Percentiles rank a stretch among this genome's conserved stretches.
Conservation (phyloP, 1,140 invertebrate genomes). For the Magallana angulata region DNA sequence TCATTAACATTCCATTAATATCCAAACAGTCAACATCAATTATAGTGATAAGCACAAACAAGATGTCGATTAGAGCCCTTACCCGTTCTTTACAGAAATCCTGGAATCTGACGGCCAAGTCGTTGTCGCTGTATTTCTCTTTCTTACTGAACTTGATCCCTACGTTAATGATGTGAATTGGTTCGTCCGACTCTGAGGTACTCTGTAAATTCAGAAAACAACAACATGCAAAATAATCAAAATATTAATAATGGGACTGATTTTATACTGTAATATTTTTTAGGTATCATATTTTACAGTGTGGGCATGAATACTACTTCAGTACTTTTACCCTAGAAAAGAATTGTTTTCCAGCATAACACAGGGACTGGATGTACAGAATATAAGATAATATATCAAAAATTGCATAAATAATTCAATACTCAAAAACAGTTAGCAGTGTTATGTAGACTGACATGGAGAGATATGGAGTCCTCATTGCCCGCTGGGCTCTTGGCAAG, state of each 20-base stretch:
- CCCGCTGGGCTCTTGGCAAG: constrained; percentile 49
- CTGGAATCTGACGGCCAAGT: constrained; percentile 88
- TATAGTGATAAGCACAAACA: neutral
- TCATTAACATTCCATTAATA: too few species aligned
- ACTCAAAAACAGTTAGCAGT: too few species aligned
- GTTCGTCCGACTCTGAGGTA: constrained; percentile 83
- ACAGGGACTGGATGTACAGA: too few species aligned
- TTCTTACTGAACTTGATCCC: constrained; percentile 88
- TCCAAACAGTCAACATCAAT: too few species aligned
- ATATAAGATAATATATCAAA: too few species aligned
- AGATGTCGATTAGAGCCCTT: neutral
- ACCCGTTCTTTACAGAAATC: constrained; percentile 89
- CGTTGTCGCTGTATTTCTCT: constrained; percentile 87
- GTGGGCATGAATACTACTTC: too few species aligned
- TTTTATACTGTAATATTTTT: too few species aligned
- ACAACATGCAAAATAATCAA: neutral
- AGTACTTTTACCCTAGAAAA: too few species aligned
- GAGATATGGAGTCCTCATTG: constrained; percentile 69
- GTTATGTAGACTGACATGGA: constrained; percentile 60
- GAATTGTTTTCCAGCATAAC: too few species aligned
- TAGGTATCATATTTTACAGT: too few species aligned
- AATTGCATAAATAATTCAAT: too few species aligned
- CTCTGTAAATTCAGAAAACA: constrained; percentile 59
- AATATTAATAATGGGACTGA: too few species aligned
- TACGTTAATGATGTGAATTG: constrained; percentile 95